Evolutionary conservation across 2,113 vertebrate species (phyloP).

Genomic region (Brachypteracias leptosomus): DNA sequence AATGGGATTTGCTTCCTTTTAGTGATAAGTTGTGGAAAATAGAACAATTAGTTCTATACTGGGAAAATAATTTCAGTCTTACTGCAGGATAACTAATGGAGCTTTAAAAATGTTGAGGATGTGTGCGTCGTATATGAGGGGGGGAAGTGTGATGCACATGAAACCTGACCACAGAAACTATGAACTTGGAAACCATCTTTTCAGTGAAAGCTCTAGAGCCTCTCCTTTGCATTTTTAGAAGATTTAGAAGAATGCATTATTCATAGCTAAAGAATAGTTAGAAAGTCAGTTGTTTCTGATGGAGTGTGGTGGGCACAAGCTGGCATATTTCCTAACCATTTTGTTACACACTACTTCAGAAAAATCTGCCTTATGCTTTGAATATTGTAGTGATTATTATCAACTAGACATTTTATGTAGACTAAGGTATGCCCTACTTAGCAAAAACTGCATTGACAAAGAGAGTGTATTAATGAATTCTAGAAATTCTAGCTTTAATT

Average conservation of each 20-base stretch:
- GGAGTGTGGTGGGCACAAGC: not conserved
- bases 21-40: not conserved
- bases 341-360: not conserved
- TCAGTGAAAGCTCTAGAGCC: not conserved
- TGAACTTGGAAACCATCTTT: not conserved
- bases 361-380: not conserved
- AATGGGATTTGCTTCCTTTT: not conserved
- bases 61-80: not conserved
- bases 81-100: not conserved
- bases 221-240: conserved; percentile 36
- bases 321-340: not conserved
- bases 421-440: not conserved
- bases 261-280: not conserved
- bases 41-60: not conserved
- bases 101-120: not conserved
- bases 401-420: not conserved
- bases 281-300: conserved; percentile 11
- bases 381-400: not conserved
- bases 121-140: not conserved
- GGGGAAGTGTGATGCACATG: not conserved
- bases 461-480: not conserved
- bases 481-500: not conserved
- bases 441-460: not conserved
- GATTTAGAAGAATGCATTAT: conserved; percentile 26
- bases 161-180: not conserved